Evolutionary conservation across 2,113 vertebrate species (phyloP).

Genomic region (Xiphorhynchus elegans): DNA sequence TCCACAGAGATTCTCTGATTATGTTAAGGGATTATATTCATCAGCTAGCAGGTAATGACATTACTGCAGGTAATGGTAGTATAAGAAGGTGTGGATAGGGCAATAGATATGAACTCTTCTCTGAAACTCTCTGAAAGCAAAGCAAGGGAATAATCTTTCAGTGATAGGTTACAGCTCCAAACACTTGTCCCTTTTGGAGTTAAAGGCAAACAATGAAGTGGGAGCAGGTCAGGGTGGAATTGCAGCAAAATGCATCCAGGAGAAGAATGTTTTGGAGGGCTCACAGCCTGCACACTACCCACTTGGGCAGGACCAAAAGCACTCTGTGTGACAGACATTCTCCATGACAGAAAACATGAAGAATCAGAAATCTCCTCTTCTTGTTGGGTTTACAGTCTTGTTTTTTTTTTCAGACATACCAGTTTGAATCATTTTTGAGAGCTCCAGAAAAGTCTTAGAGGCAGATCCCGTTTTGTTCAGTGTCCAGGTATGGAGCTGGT

Average conservation of each 20-base stretch:
- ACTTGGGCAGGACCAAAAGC: background rate
- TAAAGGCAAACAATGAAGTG: background rate
- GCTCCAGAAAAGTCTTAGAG: background rate
- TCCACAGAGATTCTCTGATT: background rate
- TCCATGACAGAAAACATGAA: background rate
- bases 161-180: background rate
- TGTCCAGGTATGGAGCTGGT: background rate
- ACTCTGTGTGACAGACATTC: background rate
- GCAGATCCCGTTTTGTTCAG: background rate
- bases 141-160: background rate
- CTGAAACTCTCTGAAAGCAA: background rate
- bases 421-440: background rate
- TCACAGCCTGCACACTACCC: background rate
- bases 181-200: background rate
- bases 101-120: background rate
- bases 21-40: background rate
- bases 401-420: background rate
- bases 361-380: background rate
- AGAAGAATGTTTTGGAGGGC: background rate
- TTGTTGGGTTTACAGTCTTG: background rate
- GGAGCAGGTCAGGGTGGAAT: background rate
- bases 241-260: background rate
- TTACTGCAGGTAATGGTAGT: background rate
- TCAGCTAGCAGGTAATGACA: background rate
- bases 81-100: background rate